These are phyloP conservation scores for Conus ventricosus DNA, from an alignment of 1,140 invertebrate species.

Conservation along the genomic window DNA sequence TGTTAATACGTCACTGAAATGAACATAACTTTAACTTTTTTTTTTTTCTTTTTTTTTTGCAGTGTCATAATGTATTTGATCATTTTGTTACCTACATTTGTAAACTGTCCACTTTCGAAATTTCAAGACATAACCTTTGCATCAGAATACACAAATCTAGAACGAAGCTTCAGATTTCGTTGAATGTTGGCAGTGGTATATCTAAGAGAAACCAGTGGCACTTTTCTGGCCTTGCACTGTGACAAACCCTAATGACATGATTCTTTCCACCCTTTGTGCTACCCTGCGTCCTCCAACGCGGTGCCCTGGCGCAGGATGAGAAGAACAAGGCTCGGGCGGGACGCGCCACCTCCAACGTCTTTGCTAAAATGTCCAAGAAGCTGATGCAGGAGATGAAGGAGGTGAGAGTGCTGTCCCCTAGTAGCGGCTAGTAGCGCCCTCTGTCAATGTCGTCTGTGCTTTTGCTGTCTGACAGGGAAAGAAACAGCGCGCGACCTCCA, in stretches of 20 bases:
- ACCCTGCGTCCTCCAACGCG: slow-evolving; percentile 30
- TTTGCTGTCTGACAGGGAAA: slow-evolving; percentile 63
- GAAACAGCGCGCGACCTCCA: slow-evolving; percentile 72
- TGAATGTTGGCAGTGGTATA: too few relatives aligned
- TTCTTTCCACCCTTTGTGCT: neutral
- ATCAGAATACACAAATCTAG: too few relatives aligned
- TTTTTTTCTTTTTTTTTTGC: too few relatives aligned
- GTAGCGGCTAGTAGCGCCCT: neutral
- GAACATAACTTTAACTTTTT: too few relatives aligned
- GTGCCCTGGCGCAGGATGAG: slow-evolving; percentile 45
- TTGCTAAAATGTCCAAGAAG: slow-evolving; percentile 70
- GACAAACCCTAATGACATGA: neutral
- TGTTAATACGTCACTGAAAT: too few relatives aligned
- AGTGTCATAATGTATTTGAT: too few relatives aligned
- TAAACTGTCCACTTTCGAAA: too few relatives aligned
- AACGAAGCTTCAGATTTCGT: too few relatives aligned
- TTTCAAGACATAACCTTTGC: too few relatives aligned
- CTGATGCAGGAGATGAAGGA: slow-evolving; percentile 87
- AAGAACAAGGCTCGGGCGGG: slow-evolving; percentile 59
- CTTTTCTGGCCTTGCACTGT: neutral
- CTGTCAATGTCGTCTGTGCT: slow-evolving; percentile 51
- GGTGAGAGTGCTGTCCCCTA: slow-evolving; percentile 57
- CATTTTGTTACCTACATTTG: too few relatives aligned
- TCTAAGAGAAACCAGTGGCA: neutral
- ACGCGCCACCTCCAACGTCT: slow-evolving; percentile 73